Conservation (phyloP, 2,888 invertebrate species). For the Psylliodes chrysocephalus region DNA sequence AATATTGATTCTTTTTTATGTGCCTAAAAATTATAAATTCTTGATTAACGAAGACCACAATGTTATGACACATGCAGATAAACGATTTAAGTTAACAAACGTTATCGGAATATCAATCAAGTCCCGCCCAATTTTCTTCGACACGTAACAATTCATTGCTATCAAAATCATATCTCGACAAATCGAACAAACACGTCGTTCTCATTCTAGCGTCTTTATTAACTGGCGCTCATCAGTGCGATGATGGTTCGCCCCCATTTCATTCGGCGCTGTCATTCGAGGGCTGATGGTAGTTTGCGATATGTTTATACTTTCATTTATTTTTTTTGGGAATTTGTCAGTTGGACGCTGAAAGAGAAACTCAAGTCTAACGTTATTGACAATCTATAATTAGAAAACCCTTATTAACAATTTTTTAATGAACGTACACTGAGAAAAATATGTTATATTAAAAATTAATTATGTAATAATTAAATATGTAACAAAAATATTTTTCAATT, state of each 20-base stretch:
- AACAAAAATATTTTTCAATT: no score
- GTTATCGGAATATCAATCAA: conserved; percentile 49
- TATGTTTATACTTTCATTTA: conserved; percentile 14
- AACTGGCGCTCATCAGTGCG: conserved; percentile 31
- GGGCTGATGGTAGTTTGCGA: conserved; percentile 16
- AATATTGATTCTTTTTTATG: neutral
- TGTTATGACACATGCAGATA: conserved; percentile 49
- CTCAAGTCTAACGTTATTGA: no score
- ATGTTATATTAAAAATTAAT: no score
- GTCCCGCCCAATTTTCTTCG: conserved; percentile 18
- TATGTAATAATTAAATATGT: no score
- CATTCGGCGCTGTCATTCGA: conserved; percentile 38
- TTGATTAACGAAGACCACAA: conserved; percentile 1
- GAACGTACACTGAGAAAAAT: no score
- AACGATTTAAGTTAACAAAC: conserved; percentile 52
- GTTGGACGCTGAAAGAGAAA: neutral
- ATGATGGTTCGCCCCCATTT: conserved; percentile 37
- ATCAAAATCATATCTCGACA: conserved; percentile 40
- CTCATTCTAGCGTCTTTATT: conserved; percentile 37
- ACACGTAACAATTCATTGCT: conserved; percentile 4
- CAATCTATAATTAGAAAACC: no score
- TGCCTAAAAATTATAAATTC: neutral
- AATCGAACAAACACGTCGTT: conserved; percentile 41
- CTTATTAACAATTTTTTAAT: no score
- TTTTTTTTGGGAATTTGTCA: neutral